Evolutionary conservation across 1,140 invertebrate species (phyloP).

Genomic region (Psilanteris sp.): DNA sequence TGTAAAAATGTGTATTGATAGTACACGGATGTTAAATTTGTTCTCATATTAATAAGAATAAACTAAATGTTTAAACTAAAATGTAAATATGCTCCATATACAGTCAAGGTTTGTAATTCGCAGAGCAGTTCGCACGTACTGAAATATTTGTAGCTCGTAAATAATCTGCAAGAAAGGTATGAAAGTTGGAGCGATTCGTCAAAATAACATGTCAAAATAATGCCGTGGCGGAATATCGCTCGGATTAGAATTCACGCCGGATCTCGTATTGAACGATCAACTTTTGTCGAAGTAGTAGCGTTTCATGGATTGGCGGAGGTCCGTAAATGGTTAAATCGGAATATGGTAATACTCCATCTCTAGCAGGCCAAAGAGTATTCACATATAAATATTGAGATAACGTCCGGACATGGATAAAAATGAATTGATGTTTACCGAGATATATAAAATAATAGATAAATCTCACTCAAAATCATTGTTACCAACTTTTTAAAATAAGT

Average conservation of each 20-base stretch:
- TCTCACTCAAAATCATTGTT: conserved; percentile 37
- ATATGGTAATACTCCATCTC: conserved; percentile 49
- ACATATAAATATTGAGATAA: conserved; percentile 69
- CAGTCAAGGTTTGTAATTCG: conserved; percentile 30
- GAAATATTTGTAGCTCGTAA: conserved; percentile 68
- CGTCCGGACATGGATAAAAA: conserved; percentile 13
- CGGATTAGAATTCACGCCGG: conserved; percentile 71
- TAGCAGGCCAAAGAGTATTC: conserved; percentile 24
- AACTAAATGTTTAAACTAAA: conserved; percentile 1
- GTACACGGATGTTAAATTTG: too few relatives aligned
- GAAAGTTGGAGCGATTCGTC: conserved; percentile 66
- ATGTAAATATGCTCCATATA: neutral
- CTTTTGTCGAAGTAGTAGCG: conserved; percentile 48
- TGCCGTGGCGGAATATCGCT: conserved; percentile 55
- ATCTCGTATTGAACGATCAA: conserved; percentile 63
- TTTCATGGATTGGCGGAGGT: conserved; percentile 45
- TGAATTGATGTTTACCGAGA: conserved; percentile 23
- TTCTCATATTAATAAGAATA: conserved; percentile 20
- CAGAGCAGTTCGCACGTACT: conserved; percentile 43
- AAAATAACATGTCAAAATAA: conserved; percentile 71
- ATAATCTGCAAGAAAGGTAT: conserved; percentile 62
- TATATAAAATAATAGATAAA: conserved; percentile 27
- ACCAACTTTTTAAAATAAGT: conserved; percentile 20
- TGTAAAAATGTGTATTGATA: too few relatives aligned
- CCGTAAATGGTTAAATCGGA: conserved; percentile 43